A percentile compares a stretch with the other conserved stretches of the same genome.
These are phyloP conservation scores for Limanda limanda DNA, from an alignment of 2,113 vertebrate genomes.

Conservation along the genomic window DNA sequence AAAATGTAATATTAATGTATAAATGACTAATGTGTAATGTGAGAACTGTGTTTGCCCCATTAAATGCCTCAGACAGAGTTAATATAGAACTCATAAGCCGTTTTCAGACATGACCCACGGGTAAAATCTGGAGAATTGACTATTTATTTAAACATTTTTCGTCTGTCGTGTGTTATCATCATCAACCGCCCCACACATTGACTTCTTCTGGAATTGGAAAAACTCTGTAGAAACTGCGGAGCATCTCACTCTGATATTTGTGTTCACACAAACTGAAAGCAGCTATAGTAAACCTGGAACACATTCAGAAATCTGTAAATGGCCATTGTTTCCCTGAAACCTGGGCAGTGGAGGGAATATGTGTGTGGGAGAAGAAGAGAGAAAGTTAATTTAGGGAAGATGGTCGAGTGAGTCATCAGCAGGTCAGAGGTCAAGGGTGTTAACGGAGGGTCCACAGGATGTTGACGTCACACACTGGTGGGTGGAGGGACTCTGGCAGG, in stretches of 20 bases:
- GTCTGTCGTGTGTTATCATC: too few species aligned
- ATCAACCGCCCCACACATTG: too few species aligned
- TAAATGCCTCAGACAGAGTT: too few species aligned
- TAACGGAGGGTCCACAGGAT: constrained; percentile 42
- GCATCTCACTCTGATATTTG: too few species aligned
- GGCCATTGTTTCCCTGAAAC: constrained; percentile 56
- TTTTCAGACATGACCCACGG: too few species aligned
- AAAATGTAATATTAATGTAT: background rate
- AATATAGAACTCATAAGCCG: background rate
- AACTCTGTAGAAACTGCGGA: too few species aligned
- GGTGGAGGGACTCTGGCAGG: constrained; percentile 21
- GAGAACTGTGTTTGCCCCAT: background rate
- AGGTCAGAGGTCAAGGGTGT: constrained; percentile 54
- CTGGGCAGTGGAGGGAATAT: constrained; percentile 20
- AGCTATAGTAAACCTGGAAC: background rate
- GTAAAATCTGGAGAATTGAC: too few species aligned
- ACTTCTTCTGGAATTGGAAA: too few species aligned
- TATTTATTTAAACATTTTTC: too few species aligned
- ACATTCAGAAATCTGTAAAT: constrained; percentile 23
- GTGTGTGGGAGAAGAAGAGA: constrained; percentile 38
- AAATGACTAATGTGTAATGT: background rate
- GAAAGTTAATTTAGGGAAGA: constrained; percentile 44
- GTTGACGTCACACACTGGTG: constrained; percentile 30
- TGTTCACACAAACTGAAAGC: too few species aligned
- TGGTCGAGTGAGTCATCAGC: constrained; percentile 53